Base-by-base conservation (phyloP, 1,140 invertebrate species). In the Batillaria attramentaria region DNA sequence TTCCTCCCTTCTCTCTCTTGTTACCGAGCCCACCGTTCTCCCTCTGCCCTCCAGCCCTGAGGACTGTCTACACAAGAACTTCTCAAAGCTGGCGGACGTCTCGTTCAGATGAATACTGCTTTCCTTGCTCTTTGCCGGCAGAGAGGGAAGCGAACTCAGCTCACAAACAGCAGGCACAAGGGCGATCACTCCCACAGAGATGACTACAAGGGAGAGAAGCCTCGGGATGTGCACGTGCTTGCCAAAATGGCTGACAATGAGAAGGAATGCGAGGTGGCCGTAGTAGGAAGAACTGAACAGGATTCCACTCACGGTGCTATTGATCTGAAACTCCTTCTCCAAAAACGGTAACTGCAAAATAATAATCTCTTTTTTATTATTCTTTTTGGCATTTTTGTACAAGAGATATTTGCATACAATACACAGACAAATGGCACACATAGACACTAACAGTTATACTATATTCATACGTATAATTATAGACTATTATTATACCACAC, bases 161-260 rank as follows among this genome's bases (percentile, higher is more conserved):
- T 62, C 57, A 24, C n/a, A 24, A 6, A 62, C n/a, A 0, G 57
- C 57, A 8, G 57, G 57, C 57, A 62, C 10, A 31, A 62, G n/a
- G 57, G 4, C 57, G 8, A 31, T 31, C 0, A 5, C 24, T 6
- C 57, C 57, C n/a, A 62, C n/a, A 31, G 33, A 8, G 6, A 62
- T 28, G 10, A 62, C 57, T 8, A 31, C 33, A 10, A 24, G 33
- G 57, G 57, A 24, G 13, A 62, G 57, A n/a, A 62, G 33, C 8
- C 57, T 24, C 57, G 57, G 57, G 57, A 62, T 62, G 24, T 62
- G 57, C 24, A 24, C 33, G 10, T 62, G 57, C 57, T 62, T 62
- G 57, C 57, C n/a, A 24, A 62, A 31, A 31, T 62, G 57, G 24
- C 57, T 24, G n/a, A 62, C n/a, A 31, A 62, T 28, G n/a, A 62